Evolutionary conservation across 2,113 vertebrate genomes (phyloP).

Genomic region (Clarias batrachus): DNA sequence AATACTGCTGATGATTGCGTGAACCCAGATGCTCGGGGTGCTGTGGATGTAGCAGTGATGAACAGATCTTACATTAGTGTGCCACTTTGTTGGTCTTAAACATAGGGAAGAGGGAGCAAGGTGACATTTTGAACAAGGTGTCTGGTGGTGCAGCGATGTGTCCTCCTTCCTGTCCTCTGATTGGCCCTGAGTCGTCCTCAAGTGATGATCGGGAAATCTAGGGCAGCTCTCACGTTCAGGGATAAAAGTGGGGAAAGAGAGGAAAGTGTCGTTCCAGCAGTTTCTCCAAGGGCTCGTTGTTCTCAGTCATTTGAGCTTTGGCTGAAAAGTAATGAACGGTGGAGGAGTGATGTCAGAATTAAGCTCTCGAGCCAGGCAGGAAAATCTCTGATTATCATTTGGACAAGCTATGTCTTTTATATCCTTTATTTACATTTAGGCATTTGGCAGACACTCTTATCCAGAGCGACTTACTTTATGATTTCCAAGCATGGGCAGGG

Average conservation of each 20-base stretch:
- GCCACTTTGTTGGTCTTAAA: not conserved
- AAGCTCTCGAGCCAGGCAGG: not conserved
- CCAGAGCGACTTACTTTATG: too few species aligned
- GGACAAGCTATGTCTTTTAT: not conserved
- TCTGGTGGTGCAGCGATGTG: conserved; percentile 14
- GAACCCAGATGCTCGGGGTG: not conserved
- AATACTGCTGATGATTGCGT: not conserved
- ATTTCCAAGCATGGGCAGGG: not conserved
- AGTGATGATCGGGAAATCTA: conserved; percentile 35
- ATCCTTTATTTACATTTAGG: not conserved
- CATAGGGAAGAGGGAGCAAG: not conserved
- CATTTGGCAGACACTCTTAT: too few species aligned
- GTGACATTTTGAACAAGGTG: not conserved
- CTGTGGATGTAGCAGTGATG: not conserved
- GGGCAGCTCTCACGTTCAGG: conserved; percentile 41
- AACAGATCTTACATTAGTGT: not conserved
- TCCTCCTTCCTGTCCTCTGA: conserved; percentile 27
- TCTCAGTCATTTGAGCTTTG: conserved; percentile 28
- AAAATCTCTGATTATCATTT: not conserved
- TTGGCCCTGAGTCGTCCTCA: conserved; percentile 7
- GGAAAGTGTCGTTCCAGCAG: conserved; percentile 14
- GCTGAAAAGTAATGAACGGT: conserved; percentile 39
- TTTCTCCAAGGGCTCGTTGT: conserved; percentile 34
- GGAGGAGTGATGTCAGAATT: conserved; percentile 24
- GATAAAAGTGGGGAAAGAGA: not conserved